A percentile compares a stretch with the other conserved stretches of the same genome.
phyloP scores from a whole-genome alignment of 1,140 invertebrate genomes.

The Ostrea denselamellosa region DNA sequence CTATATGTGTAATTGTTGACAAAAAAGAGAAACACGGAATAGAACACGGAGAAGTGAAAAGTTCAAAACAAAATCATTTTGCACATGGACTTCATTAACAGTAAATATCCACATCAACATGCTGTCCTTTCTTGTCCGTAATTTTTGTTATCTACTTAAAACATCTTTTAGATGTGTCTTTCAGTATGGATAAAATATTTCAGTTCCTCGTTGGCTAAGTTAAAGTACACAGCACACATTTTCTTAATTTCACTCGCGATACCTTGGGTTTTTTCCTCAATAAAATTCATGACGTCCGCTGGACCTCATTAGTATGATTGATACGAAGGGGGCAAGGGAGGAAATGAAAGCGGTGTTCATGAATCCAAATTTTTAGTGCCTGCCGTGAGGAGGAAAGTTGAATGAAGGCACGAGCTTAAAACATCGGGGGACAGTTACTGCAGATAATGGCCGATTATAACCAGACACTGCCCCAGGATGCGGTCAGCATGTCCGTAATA shows the following conservation, averaged over 20 bases:
- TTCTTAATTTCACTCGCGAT: slow-evolving; percentile 12
- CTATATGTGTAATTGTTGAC: no score
- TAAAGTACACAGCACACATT: slow-evolving; percentile 13
- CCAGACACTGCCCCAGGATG: not conserved
- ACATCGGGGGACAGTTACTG: not conserved
- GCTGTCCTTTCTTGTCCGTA: not conserved
- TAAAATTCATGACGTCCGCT: not conserved
- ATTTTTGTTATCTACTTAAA: not conserved
- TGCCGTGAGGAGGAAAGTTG: not conserved
- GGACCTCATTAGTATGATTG: slow-evolving; percentile 19
- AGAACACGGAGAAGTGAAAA: no score
- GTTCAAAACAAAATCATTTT: not conserved
- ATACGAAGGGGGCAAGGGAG: not conserved
- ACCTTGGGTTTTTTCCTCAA: not conserved
- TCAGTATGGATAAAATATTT: not conserved
- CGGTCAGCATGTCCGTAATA: not conserved
- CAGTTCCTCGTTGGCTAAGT: not conserved
- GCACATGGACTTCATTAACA: not conserved
- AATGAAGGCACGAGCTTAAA: not conserved
- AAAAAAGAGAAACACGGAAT: no score
- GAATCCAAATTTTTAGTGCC: not conserved
- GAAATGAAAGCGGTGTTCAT: not conserved
- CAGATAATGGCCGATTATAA: slow-evolving; percentile 17
- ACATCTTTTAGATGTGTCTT: not conserved
- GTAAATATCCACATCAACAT: not conserved